Evolutionary conservation across 2,888 invertebrate genomes (phyloP), one percentile per base, ranked within the genome.

Genomic region (Malacosoma neustria): DNA sequence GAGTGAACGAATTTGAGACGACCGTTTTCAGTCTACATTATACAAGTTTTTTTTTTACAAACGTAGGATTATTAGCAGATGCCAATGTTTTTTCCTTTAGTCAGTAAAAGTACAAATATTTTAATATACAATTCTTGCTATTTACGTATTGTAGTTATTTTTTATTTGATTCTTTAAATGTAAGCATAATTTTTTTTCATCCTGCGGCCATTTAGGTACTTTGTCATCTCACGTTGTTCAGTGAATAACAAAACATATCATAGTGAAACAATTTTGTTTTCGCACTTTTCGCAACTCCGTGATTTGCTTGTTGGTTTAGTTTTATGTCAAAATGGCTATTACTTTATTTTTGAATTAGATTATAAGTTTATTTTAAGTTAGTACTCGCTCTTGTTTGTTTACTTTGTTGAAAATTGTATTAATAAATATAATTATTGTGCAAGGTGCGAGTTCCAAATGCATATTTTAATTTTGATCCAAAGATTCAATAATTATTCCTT

Each of bases 31-130:
- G 80, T 82, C 82, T 82, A 82, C 81, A 84, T 82, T 84, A 76
- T 85, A 84, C 80, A 79, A 80, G 72, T 76, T 82, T 81, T 77
- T 22, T 59, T 84, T 85, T 85, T 84, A 82, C 79, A 77, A 76
- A 74, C 70, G 72, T 85, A 85, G 79, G 79, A 75, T 84, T 84
- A 84, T 84, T 84, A 85, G 84, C 82, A 76, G 82, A 81, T 82
- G 84, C 85, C 84, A 84, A 85, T 82, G 81, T 84, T 82, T 82
- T 84, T 89, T 90, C 88, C 88, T 90, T 90, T 91, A 92, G 91
- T 91, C 91, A 91, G 91, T 91, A 90, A 89, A 90, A 92, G 91
- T 91, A 92, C 91, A 92, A 91, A 91, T 90, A 90, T 90, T 91
- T 89, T 82, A 88, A 87, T 87, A 88, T 86, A 86, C 81, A 82